Evolutionary conservation across 2,888 invertebrate genomes (phyloP).

Genomic region (Ochropleura plecta): DNA sequence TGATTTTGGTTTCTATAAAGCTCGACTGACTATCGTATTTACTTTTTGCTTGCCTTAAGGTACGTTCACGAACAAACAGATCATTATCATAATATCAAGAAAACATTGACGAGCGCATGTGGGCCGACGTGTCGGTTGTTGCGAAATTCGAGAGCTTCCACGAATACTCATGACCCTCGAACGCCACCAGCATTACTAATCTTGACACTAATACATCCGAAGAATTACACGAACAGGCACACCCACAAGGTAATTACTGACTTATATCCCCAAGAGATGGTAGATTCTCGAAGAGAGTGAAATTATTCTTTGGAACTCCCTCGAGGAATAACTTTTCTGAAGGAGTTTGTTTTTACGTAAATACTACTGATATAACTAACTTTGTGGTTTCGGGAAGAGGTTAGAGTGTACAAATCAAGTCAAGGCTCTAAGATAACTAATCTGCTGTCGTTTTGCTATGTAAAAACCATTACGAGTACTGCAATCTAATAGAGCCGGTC

Average conservation of each 20-base stretch:
- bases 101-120: conserved; percentile 74
- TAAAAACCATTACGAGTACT: conserved; percentile 79
- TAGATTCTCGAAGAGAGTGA: conserved; percentile 45
- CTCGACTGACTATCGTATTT: conserved; percentile 1
- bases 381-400: conserved; percentile 63
- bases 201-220: conserved; percentile 76
- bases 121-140: conserved; percentile 73
- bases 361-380: conserved; percentile 29
- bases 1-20: conserved; percentile 22
- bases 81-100: conserved; percentile 58
- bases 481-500: conserved; percentile 73
- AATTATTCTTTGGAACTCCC: conserved; percentile 50
- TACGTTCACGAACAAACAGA: conserved; percentile 30
- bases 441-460: conserved; percentile 76
- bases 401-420: conserved; percentile 55
- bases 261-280: conserved; percentile 49
- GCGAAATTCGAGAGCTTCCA: conserved; percentile 78
- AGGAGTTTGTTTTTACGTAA: conserved; percentile 32
- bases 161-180: conserved; percentile 78
- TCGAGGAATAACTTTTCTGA: conserved; percentile 42
- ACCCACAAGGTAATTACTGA: conserved; percentile 66
- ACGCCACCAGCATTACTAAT: conserved; percentile 79
- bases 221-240: conserved; percentile 60
- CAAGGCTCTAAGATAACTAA: conserved; percentile 73
- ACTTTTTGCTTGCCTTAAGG: conserved; percentile 16